Base-by-base conservation (phyloP, 2,797 vertebrate genomes). In the Malurus splendens region DNA sequence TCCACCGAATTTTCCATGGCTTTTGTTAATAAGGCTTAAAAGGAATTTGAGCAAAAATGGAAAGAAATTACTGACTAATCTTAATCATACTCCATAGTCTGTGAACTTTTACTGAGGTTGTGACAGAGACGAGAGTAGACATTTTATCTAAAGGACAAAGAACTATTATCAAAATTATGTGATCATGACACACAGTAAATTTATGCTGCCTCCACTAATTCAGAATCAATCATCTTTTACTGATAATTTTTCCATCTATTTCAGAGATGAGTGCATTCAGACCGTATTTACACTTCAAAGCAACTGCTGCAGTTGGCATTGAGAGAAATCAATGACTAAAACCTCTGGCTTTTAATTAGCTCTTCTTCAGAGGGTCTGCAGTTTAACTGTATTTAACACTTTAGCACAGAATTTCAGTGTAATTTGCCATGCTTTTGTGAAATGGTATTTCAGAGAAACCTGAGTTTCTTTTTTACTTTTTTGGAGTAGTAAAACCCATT, bases 241-340 rank as follows among this genome's bases (percentile, higher is more conserved):
- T 82, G 44, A 73, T 83, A 70, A 70, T 38, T 88, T 90, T 88
- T 56, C 54, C 44, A 90, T 39, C 72, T 62, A 22, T 76, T 92
- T 90, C 74, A 86, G 70, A 82, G 74, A 76, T 47, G 55, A 61
- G 70, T 86, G 56, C 55, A 62, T 89, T 90, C 74, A 79, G 66
- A 75, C 50, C 71, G 32, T 73, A 92, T 86, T 86, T 93, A 89
- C 67, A 89, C 89, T 86, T 94, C 68, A 90, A 90, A 91, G 86
- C 64, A 82, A 67, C 54, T 82, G 61, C 64, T 88, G 64, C 77
- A 83, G 54, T 94, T 71, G 60, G 64, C 65, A 92, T 27, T 73
- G 52, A 86, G 54, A 66, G 65, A 91, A 92, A 93, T 54, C 66
- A 72, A 82, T 72, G 74, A 86, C 83, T 70, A 81, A 74, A 92